A percentile compares a stretch with the other conserved stretches of the same genome.
Conservation (phyloP, 92 coral and sea anemone genomes). For the Epizoanthus rinbou region DNA sequence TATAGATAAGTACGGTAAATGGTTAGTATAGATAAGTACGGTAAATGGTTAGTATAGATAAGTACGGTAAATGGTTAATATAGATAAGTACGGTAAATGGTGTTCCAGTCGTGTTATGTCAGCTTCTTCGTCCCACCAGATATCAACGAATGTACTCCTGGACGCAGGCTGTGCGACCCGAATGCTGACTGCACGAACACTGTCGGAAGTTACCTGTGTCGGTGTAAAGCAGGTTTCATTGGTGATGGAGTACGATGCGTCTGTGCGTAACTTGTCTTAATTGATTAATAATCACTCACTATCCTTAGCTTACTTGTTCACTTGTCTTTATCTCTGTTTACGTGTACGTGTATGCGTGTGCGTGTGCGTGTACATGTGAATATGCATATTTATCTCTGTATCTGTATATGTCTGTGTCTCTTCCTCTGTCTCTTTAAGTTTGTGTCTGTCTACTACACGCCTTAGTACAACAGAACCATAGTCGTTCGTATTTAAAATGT, state of each 20-base stretch:
- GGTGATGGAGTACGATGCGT: conserved; percentile 38
- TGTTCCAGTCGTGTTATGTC: background rate
- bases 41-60: background rate
- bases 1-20: background rate
- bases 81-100: background rate
- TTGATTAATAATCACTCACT: background rate
- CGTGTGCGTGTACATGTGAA: too few species aligned
- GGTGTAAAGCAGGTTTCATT: conserved; percentile 30
- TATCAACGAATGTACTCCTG: conserved; percentile 19
- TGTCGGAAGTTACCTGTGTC: conserved; percentile 31
- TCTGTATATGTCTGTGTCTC: too few species aligned
- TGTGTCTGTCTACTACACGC: background rate
- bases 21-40: background rate
- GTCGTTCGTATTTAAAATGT: too few species aligned
- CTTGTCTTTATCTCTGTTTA: too few species aligned
- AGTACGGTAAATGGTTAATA: background rate
- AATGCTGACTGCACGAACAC: conserved; percentile 30
- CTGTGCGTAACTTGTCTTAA: background rate
- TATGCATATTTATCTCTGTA: too few species aligned
- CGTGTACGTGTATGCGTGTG: too few species aligned
- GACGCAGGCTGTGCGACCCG: conserved; percentile 12
- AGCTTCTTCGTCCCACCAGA: background rate
- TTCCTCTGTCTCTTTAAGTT: too few species aligned
- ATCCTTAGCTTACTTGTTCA: too few species aligned
- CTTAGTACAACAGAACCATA: too few species aligned